A percentile compares a stretch with the other conserved stretches of the same genome.
These are phyloP conservation scores for Sphaerophoria rueppellii DNA, from an alignment of 2,888 invertebrate genomes.

Conservation along the genomic window DNA sequence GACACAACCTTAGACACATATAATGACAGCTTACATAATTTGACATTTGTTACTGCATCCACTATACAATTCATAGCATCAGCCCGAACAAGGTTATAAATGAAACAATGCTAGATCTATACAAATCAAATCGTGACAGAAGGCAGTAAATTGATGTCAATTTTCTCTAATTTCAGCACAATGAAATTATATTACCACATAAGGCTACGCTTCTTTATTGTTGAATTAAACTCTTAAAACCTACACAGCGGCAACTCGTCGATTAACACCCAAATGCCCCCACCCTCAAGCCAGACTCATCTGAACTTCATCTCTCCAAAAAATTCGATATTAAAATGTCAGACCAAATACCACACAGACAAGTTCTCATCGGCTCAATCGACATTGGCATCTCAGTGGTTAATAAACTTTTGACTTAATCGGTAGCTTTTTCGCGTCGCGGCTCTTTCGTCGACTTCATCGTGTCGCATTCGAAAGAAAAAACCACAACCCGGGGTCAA, in stretches of 20 bases:
- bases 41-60: no score
- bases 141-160: no score
- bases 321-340: conserved; percentile 51
- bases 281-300: conserved; percentile 59
- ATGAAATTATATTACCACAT: background rate
- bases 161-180: no score
- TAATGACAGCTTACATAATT: no score
- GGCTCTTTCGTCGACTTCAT: background rate
- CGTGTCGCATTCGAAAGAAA: conserved; percentile 29
- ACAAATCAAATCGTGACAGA: no score
- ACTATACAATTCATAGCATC: no score
- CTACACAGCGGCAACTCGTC: conserved; percentile 49
- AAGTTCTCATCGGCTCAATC: conserved; percentile 38
- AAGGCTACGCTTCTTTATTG: background rate
- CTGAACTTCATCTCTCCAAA: conserved; percentile 35
- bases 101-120: no score
- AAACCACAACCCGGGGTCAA: conserved; percentile 28
- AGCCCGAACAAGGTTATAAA: no score
- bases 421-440: conserved; percentile 40
- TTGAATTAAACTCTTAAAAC: background rate
- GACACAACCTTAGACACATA: no score
- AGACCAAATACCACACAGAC: conserved; percentile 62
- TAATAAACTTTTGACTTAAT: conserved; percentile 42
- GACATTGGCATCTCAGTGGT: conserved; percentile 55
- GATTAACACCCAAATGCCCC: conserved; percentile 19